Conservation (phyloP, 2,888 invertebrate species). For the Chydorus sphaericus region DNA sequence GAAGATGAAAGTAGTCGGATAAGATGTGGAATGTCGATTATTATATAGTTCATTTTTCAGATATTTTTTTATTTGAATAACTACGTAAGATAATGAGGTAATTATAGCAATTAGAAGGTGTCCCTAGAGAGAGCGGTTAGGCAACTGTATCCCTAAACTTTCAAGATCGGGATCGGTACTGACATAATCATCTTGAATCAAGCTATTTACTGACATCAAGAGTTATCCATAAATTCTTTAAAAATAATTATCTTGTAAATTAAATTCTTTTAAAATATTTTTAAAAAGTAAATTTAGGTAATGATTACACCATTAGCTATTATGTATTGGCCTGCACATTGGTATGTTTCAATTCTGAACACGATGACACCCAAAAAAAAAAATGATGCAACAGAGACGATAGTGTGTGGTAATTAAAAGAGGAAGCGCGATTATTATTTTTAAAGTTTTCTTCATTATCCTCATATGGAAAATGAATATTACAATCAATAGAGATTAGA, state of each 20-base stretch:
- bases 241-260: background rate
- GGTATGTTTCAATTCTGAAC: slow-evolving; percentile 1
- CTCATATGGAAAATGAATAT: background rate
- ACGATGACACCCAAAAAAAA: background rate
- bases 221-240: background rate
- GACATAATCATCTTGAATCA: too few species aligned
- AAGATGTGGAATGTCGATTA: too few species aligned
- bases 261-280: background rate
- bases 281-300: background rate
- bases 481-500: too few species aligned
- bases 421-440: slow-evolving; percentile 2
- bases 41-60: too few species aligned
- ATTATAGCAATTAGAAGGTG: too few species aligned
- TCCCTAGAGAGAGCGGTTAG: too few species aligned
- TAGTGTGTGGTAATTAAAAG: background rate
- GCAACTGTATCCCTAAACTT: too few species aligned
- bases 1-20: too few species aligned
- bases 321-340: slow-evolving; percentile 8
- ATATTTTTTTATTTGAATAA: too few species aligned
- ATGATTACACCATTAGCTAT: background rate
- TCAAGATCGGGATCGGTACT: too few species aligned
- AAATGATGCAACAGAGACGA: background rate
- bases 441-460: background rate
- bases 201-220: too few species aligned
- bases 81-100: too few species aligned